These are phyloP conservation scores for Neotragus pygmaeus DNA, from an alignment of 2,113 vertebrate genomes.

Conservation along the genomic window DNA sequence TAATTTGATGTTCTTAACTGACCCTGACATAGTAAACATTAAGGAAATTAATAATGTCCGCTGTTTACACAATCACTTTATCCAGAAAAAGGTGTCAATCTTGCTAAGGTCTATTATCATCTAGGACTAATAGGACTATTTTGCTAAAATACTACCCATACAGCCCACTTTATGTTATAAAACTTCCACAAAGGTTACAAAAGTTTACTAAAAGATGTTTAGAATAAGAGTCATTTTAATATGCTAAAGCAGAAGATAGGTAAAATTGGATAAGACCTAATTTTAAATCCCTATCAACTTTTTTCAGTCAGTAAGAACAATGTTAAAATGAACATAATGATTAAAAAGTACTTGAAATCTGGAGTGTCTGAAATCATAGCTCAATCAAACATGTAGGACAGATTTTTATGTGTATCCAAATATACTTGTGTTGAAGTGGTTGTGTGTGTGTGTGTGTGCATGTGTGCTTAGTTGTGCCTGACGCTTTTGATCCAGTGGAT, in stretches of 20 bases:
- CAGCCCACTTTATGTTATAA: not conserved
- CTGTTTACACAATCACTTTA: slow-evolving; percentile 9
- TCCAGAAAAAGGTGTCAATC: not conserved
- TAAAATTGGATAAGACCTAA: not conserved
- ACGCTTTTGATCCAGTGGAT: not conserved
- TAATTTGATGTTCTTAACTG: slow-evolving; percentile 29
- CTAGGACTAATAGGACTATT: not conserved
- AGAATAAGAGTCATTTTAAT: not conserved
- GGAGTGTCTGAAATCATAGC: not conserved
- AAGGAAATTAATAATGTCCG: not conserved
- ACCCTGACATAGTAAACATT: not conserved
- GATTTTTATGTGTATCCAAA: not conserved
- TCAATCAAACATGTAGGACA: not conserved
- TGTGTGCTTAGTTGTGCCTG: not conserved
- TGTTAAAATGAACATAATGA: not conserved
- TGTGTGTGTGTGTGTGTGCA: not conserved
- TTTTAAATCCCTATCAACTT: not conserved
- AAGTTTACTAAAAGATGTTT: not conserved
- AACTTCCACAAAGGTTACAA: not conserved
- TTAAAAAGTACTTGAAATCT: not conserved
- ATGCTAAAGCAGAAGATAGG: not conserved
- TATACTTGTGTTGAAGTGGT: not conserved
- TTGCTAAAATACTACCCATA: not conserved
- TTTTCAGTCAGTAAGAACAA: not conserved
- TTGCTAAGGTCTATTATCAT: not conserved